Base-by-base conservation (phyloP, 2,113 vertebrate genomes). In the Neolamprologus sp. region DNA sequence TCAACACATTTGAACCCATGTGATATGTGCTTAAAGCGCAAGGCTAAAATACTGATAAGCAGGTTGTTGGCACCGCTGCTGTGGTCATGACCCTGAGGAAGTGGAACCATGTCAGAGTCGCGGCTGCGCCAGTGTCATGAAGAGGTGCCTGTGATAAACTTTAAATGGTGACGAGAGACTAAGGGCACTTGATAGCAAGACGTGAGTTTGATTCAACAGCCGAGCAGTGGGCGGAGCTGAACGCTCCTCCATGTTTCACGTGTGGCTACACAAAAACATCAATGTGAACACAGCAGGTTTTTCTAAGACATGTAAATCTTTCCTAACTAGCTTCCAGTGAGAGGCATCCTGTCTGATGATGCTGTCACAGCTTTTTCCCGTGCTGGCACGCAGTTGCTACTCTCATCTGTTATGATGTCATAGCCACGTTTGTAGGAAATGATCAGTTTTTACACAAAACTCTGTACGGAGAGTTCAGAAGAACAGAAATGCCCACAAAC, bases 61-160 rank as follows among this genome's bases (percentile, higher is more conserved):
- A 88, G 73, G 80, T 86, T 79, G 19, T 80, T 85, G 68, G 47
- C 85, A 68, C 5, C 26, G 7, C 26, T 87, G 14, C 37, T 83
- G 23, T 37, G 51, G 81, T 73, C 45, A 79, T 33, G 16, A 58
- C 40, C 85, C 9, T 16, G 80, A 83, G 89, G 88, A 87, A 63
- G 87, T 91, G 79, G 86, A 53, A 40, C 89, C 85, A 82, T 84
- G 85, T 92, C 84, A 89, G 86, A 85, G 90, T 86, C 19, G 81
- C 19, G 10, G 37, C 23, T 19, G 40, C 2, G 14, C 23, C 19
- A 6, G 31, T 83, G 51, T 85, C 82, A 87, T 83, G 54, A 84
- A 90, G 86, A 94, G 92, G 90, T 80, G 82, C 90, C 92, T 92
- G 82, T 58, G 84, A 93, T 91, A 13, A 65, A 37, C 19, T 65